Evolutionary conservation across 2,113 vertebrate genomes (phyloP).

Genomic region (Corythornis cristatus): DNA sequence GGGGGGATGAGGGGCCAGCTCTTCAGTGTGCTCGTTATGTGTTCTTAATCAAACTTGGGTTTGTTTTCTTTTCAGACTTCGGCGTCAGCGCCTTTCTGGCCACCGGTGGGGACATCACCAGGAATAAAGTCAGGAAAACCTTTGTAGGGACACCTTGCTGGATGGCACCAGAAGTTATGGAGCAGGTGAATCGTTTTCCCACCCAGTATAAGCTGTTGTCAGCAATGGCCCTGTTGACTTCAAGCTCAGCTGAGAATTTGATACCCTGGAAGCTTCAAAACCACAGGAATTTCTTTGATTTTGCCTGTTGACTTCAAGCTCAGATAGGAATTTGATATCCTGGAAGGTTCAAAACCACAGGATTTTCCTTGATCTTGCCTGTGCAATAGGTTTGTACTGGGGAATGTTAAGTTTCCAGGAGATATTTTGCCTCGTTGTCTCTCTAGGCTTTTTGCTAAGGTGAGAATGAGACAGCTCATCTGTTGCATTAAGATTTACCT

Average conservation of each 20-base stretch:
- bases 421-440: neutral
- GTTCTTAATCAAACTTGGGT: neutral
- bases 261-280: neutral
- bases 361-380: neutral
- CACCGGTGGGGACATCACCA: constrained; percentile 95
- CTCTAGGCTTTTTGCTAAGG: neutral
- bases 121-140: constrained; percentile 97
- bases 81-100: constrained; percentile 98
- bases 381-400: neutral
- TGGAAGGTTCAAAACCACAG: neutral
- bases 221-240: neutral
- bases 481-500: neutral
- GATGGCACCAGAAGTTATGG: constrained; percentile 99
- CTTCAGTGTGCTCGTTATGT: neutral
- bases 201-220: neutral
- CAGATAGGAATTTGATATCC: neutral
- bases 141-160: constrained; percentile 98
- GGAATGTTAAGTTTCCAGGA: neutral
- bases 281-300: neutral
- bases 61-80: constrained; percentile 82
- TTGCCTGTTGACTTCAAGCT: neutral
- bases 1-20: neutral
- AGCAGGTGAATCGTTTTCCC: constrained; percentile 82
- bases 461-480: neutral
- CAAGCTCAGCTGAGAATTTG: neutral